Base-by-base conservation (phyloP, 1,140 invertebrate genomes). In the Daktulosphaira vitifoliae region DNA sequence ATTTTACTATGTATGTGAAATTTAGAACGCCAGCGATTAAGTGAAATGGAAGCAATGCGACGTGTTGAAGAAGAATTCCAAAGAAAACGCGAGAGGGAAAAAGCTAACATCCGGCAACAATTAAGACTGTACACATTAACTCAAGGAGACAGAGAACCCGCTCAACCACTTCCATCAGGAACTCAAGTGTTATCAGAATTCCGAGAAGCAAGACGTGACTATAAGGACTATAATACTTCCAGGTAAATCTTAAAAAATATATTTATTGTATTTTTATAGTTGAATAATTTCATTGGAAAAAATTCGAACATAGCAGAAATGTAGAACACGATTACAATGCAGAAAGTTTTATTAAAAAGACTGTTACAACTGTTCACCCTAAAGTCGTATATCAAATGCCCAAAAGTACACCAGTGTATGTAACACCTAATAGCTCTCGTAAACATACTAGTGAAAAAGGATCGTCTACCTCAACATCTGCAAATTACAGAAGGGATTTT, bases 31-130 rank as follows among this genome's bases (percentile, higher is more conserved):
- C 82, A 87, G 71, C 75, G 87, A 51, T 77, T 84, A 49, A 80
- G 81, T 49, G 88, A 91, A 73, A 76, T 88, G 66, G 86, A 89
- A 74, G 84, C 83, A 29, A 88, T 90, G 84, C 80, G 82, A 71
- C 81, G 81, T 68, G 81, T 81, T 2, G 86, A 88, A 72, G 84
- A 86, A 70, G 85, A 88, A 70, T 88, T 88, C 72, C 84, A 87
- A 71, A 75, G 81, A 18, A 87, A 88, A 74, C 74, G 86, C 67
- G 83, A 82, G 50, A 74, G 82, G 66, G 87, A 89, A 74, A 88
- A 88, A 71, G 84, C 84, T 0, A 84, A 79, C 67, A 86, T 88
- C 56, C 74, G 85, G 26, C 83, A 88, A 67, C 86, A 88, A 71
- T 74, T 88, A 64, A 75, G 85, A 33, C 73, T 87, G 5, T 84